phyloP scores from a whole-genome alignment of 1,140 invertebrate genomes.

The Drosophila nasuta region DNA sequence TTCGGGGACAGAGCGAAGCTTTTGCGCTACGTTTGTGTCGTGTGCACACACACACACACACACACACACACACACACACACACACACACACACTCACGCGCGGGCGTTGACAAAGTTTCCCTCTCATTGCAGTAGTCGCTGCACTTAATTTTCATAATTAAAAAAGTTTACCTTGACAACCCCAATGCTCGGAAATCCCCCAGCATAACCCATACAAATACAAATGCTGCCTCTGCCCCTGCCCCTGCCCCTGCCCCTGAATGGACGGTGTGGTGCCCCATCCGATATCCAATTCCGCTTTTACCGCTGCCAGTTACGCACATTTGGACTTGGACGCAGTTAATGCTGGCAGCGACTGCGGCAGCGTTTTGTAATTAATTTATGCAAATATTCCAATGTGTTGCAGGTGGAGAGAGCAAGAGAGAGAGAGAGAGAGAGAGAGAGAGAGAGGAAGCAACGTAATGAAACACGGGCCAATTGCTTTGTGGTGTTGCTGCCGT shows the following conservation, averaged over 20 bases:
- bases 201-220: conserved; percentile 7
- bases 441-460: background rate
- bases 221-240: background rate
- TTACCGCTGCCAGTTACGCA: conserved; percentile 51
- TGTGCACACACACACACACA: conserved; percentile 1
- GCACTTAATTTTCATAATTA: conserved; percentile 82
- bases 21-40: background rate
- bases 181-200: conserved; percentile 47
- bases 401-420: background rate
- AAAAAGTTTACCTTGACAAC: conserved; percentile 79
- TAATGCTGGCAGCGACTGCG: conserved; percentile 39
- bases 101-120: conserved; percentile 56
- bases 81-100: background rate
- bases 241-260: background rate
- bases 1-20: conserved; percentile 20
- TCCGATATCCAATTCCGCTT: conserved; percentile 40
- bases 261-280: background rate
- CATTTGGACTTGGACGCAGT: conserved; percentile 49
- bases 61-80: background rate
- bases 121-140: conserved; percentile 63
- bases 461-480: conserved; percentile 25
- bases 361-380: conserved; percentile 80
- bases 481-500: conserved; percentile 22
- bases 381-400: conserved; percentile 76
- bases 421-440: too few relatives aligned